Evolutionary conservation across 2,113 vertebrate genomes (phyloP).

Genomic region (Larimichthys polyactis): DNA sequence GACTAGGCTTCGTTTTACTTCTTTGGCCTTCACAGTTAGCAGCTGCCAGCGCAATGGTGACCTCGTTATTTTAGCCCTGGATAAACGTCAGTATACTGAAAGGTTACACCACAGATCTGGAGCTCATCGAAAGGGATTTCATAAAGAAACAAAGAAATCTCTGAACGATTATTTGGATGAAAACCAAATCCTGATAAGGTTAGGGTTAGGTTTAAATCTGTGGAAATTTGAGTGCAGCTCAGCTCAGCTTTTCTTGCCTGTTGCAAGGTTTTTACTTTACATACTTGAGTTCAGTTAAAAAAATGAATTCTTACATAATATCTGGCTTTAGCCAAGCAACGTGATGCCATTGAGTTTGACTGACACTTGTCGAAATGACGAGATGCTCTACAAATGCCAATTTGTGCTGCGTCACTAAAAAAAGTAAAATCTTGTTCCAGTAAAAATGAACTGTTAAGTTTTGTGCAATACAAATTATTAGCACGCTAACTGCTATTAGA

Average conservation of each 20-base stretch:
- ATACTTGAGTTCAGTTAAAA: neutral
- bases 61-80: constrained; percentile 83
- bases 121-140: constrained; percentile 28
- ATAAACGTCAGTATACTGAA: constrained; percentile 82
- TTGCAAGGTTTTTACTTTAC: neutral
- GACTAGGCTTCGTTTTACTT: constrained; percentile 49
- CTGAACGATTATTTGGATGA: neutral
- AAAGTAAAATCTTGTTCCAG: neutral
- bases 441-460: neutral
- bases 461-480: neutral
- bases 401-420: neutral
- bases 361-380: neutral
- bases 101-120: constrained; percentile 76
- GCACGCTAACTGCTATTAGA: neutral
- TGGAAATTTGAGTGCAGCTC: neutral
- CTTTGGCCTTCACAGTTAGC: constrained; percentile 60
- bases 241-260: neutral
- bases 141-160: too few species aligned
- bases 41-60: constrained; percentile 60
- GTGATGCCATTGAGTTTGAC: neutral
- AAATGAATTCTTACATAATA: neutral
- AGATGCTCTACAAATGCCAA: neutral
- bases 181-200: neutral
- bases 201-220: too few species aligned
- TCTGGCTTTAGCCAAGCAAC: neutral